phyloP scores from a whole-genome alignment of 2,797 vertebrate species.

The Sebastes matsubarae region DNA sequence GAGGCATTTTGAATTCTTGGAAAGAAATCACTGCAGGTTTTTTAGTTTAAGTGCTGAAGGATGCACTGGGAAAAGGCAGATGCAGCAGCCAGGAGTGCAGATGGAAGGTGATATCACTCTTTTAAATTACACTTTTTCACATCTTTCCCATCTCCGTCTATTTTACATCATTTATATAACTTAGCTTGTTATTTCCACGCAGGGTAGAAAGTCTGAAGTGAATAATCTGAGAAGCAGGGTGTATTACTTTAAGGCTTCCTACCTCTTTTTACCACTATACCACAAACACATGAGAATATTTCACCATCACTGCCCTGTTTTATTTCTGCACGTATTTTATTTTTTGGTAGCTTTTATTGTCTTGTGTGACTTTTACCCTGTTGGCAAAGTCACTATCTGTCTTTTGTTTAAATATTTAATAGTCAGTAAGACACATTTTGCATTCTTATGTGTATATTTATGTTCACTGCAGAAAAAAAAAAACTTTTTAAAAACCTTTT shows the following conservation, averaged over 20 bases:
- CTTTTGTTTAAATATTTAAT: background rate
- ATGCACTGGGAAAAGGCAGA: constrained; percentile 28
- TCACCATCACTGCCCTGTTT: too few relatives aligned
- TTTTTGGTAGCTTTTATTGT: background rate
- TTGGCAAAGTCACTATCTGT: background rate
- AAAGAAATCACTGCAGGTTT: constrained; percentile 27
- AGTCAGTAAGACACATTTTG: background rate
- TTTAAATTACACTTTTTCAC: constrained; percentile 49
- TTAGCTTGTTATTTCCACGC: constrained; percentile 22
- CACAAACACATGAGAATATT: background rate
- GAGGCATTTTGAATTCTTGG: constrained; percentile 32
- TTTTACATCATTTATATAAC: constrained; percentile 32
- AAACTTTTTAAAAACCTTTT: background rate
- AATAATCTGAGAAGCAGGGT: background rate
- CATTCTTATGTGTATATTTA: background rate
- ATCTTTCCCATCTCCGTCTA: constrained; percentile 5
- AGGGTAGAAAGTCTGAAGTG: background rate
- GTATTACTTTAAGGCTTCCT: background rate
- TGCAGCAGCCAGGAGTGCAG: constrained; percentile 18
- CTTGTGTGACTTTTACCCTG: background rate
- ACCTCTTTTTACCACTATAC: background rate
- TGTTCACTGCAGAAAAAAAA: background rate
- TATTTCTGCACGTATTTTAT: too few relatives aligned
- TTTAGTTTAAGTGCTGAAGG: constrained; percentile 29
- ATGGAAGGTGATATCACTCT: constrained; percentile 48